These are phyloP conservation scores for Xanthostigma xanthostigma DNA, from an alignment of 2,888 invertebrate genomes.

Conservation along the genomic window DNA sequence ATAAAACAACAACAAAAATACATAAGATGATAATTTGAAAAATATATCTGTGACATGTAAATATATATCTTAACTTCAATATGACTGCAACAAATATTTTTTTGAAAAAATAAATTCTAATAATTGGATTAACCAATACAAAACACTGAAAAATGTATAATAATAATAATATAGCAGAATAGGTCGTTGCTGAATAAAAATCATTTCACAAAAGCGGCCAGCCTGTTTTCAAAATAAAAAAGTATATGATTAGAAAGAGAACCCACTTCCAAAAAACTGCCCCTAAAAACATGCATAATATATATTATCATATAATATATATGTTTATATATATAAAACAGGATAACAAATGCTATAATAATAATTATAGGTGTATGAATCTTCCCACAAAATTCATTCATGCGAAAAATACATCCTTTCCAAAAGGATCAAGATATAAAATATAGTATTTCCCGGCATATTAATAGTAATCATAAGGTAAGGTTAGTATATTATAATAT, in stretches of 20 bases:
- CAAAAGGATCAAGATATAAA: too few relatives aligned
- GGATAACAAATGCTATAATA: too few relatives aligned
- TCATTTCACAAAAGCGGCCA: constrained; percentile 24
- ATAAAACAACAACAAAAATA: constrained; percentile 2
- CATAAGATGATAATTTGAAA: constrained; percentile 5
- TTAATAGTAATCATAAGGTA: too few relatives aligned
- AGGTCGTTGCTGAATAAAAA: constrained; percentile 29
- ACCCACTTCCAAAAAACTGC: constrained; percentile 4
- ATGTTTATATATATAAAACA: constrained; percentile 21
- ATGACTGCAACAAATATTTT: not conserved
- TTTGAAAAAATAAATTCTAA: too few relatives aligned
- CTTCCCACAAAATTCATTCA: too few relatives aligned
- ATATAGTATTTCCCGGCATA: too few relatives aligned
- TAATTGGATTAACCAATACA: constrained; percentile 5
- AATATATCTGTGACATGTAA: constrained; percentile 1
- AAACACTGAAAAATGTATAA: constrained; percentile 12
- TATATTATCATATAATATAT: constrained; percentile 13
- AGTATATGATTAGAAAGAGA: not conserved
- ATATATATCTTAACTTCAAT: not conserved
- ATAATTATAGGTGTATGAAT: too few relatives aligned
- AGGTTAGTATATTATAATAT: not conserved
- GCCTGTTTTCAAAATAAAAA: constrained; percentile 16
- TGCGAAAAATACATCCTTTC: too few relatives aligned
- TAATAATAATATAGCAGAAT: constrained; percentile 27
- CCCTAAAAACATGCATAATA: constrained; percentile 3